These are phyloP conservation scores for Tipula vernalis DNA, from an alignment of 2,888 invertebrate genomes.

Conservation along the genomic window DNA sequence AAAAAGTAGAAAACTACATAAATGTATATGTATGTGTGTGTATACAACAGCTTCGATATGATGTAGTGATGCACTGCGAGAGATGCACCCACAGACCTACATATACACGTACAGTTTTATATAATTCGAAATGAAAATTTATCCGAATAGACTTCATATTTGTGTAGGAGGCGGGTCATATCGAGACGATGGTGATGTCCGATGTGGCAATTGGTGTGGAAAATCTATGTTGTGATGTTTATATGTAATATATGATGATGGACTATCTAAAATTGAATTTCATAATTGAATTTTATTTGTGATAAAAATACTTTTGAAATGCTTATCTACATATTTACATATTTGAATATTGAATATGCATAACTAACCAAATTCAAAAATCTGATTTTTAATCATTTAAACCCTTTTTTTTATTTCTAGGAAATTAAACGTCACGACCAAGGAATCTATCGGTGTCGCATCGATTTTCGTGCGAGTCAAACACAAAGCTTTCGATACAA, in stretches of 20 bases:
- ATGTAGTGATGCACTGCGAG: background rate
- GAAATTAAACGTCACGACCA: conserved; percentile 80
- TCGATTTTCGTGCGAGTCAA: conserved; percentile 82
- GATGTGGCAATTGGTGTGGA: background rate
- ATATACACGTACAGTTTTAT: background rate
- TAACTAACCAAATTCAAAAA: background rate
- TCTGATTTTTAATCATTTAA: background rate
- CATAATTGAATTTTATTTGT: background rate
- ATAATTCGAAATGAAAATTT: background rate
- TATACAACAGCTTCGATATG: background rate
- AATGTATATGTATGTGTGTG: background rate
- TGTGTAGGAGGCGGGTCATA: background rate
- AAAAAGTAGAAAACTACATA: background rate
- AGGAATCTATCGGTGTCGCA: conserved; percentile 78
- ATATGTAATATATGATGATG: background rate
- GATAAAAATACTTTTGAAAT: background rate
- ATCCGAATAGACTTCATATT: background rate
- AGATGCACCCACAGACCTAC: background rate
- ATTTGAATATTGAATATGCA: background rate
- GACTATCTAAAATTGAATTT: background rate
- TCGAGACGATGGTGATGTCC: background rate
- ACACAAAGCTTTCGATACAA: conserved; percentile 82
- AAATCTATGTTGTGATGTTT: background rate
- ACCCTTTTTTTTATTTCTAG: conserved; percentile 24
- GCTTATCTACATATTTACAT: background rate